Percentiles rank a stretch among this genome's conserved stretches.
Conservation (phyloP, 2,888 invertebrate species). For the Melipona bicolor region DNA sequence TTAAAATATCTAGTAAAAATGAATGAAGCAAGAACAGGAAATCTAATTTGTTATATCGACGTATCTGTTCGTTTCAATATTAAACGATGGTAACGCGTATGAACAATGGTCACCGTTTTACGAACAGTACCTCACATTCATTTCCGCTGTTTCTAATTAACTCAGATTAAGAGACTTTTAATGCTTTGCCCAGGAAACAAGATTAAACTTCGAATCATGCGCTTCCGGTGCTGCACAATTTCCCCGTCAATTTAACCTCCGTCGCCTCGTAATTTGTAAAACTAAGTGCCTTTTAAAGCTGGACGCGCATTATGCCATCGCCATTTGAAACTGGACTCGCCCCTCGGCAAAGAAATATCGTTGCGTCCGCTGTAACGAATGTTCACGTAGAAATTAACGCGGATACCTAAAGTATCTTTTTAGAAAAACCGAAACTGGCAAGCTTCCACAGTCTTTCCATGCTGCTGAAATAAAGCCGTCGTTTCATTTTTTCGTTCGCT, state of each 20-base stretch:
- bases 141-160: slow-evolving; percentile 56
- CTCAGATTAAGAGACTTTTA: slow-evolving; percentile 56
- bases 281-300: slow-evolving; percentile 39
- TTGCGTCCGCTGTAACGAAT: neutral
- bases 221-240: slow-evolving; percentile 33
- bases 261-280: slow-evolving; percentile 29
- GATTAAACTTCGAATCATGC: slow-evolving; percentile 50
- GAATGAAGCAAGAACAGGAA: neutral
- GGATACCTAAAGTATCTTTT: neutral
- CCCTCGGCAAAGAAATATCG: neutral
- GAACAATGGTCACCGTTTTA: slow-evolving; percentile 58
- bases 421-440: no score
- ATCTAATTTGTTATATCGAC: neutral
- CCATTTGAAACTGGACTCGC: neutral
- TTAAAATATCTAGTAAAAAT: neutral
- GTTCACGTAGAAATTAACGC: neutral
- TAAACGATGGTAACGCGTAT: slow-evolving; percentile 20
- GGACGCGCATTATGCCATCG: slow-evolving; percentile 5
- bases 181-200: slow-evolving; percentile 3
- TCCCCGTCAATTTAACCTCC: slow-evolving; percentile 41
- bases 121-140: slow-evolving; percentile 49
- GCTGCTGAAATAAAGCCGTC: neutral
- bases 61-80: slow-evolving; percentile 41
- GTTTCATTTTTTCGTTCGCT: neutral
- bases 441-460: neutral